Evolutionary conservation across 2,113 vertebrate genomes (phyloP), one percentile per base, ranked within the genome.

Genomic region (Hassar affinis): DNA sequence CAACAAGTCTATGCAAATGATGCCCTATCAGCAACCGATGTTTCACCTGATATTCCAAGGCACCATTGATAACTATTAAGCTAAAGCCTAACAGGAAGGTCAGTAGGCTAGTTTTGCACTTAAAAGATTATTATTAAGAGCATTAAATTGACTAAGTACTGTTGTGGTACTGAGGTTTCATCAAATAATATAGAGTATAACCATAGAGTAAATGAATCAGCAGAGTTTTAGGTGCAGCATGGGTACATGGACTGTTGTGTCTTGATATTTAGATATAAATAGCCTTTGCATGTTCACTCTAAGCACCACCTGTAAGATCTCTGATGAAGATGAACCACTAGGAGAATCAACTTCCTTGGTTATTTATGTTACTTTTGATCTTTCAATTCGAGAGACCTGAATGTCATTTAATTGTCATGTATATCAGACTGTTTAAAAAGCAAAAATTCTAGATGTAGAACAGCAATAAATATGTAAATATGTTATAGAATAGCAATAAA

Each of bases 1-100:
- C 96, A 3, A 94, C 94, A 0, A 93, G 94, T 0, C 91, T 97
- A 6, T 98, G 97, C 92, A 96, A 95, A 90, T 97, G 94, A 97
- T 30, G 83, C 25, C 47, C 33, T 22, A 72, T 74, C 38, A 62
- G 11, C 42, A 33, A 74, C 30, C 30, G 9, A 33, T 1, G 20
- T 47, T 20, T 85, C 12, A 59, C 54, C 35, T 45, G 72, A 33
- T 6, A 54, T 54, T 54, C 72, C 49, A 51, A 51, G n/a, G 25
- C 38, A 61, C 10, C 56, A 42, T 15, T 52, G 30, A 49, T 72
- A 69, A 57, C 27, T 75, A 49, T n/a, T n/a, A 80, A 38, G 49
- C 64, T 71, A 47, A 49, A 57, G 76, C 47, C 74, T 54, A 49
- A 22, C 35, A 61, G 30, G 38, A 68, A 35, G n/a, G 62, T 25